These are phyloP conservation scores for Callithrix jacchus DNA, from an alignment of 2,113 vertebrate genomes.

Conservation along the genomic window DNA sequence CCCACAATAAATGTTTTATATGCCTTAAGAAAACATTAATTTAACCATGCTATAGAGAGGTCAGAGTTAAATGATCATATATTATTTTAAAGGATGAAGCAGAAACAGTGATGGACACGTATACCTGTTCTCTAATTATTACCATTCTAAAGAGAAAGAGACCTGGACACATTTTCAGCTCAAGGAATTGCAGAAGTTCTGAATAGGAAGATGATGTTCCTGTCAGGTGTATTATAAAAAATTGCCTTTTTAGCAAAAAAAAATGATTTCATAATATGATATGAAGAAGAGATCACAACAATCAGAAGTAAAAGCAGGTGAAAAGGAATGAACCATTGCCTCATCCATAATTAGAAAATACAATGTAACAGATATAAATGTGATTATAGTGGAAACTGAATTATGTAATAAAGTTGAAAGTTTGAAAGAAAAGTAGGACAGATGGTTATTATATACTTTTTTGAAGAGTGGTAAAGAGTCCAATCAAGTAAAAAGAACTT, in stretches of 20 bases:
- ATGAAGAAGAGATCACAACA: not conserved
- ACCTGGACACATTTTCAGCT: not conserved
- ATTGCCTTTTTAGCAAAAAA: not conserved
- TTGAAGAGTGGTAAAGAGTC: not conserved
- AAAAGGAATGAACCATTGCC: not conserved
- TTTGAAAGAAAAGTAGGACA: conserved; percentile 6
- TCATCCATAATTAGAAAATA: not conserved
- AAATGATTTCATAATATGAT: conserved; percentile 2
- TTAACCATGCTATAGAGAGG: not conserved
- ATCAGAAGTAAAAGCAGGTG: not conserved
- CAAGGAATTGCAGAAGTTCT: not conserved
- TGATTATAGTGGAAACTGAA: not conserved
- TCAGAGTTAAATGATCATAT: not conserved
- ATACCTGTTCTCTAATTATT: not conserved
- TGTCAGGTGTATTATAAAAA: not conserved
- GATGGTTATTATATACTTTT: not conserved
- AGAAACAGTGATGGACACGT: not conserved
- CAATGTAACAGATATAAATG: not conserved
- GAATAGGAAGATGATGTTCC: not conserved
- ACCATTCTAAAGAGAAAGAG: not conserved
- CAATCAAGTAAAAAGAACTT: not conserved
- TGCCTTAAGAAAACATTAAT: not conserved
- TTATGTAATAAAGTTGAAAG: not conserved
- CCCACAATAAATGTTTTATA: not conserved
- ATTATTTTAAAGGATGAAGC: not conserved